A percentile compares a stretch with the other conserved stretches of the same genome.
Conservation (phyloP, 2,797 vertebrate species). For the Xyrichtys novacula region DNA sequence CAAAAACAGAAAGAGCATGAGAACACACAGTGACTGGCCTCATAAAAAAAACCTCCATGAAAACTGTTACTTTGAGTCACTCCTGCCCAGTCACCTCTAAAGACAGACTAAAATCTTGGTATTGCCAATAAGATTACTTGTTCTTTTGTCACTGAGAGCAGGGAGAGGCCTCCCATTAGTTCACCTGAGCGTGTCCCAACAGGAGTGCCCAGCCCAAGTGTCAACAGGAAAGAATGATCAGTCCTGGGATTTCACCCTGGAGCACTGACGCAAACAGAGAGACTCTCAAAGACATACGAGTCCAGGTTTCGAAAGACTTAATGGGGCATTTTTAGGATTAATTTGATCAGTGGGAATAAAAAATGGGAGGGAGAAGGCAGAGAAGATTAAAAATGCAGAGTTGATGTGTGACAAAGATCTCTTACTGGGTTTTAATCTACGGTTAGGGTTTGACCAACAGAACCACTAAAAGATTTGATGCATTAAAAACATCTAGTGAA, state of each 20-base stretch:
- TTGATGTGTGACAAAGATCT: slow-evolving; percentile 7
- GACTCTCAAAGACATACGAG: slow-evolving; percentile 30
- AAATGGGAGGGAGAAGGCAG: slow-evolving; percentile 5
- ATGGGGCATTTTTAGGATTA: slow-evolving; percentile 4
- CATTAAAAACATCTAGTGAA: slow-evolving; percentile 12
- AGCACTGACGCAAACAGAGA: slow-evolving; percentile 31
- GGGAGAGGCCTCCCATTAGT: slow-evolving; percentile 63
- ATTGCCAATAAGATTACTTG: slow-evolving; percentile 43
- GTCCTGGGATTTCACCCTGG: slow-evolving; percentile 69
- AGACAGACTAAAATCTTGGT: slow-evolving; percentile 45
- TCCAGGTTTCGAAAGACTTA: slow-evolving; percentile 41
- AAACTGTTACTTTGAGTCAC: slow-evolving; percentile 53
- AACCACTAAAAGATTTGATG: slow-evolving; percentile 32
- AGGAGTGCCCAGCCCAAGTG: slow-evolving; percentile 71
- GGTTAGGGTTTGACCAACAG: neutral
- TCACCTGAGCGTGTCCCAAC: slow-evolving; percentile 75
- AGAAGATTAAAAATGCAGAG: slow-evolving; percentile 1
- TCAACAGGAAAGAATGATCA: slow-evolving; percentile 74
- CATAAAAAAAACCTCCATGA: slow-evolving; percentile 26
- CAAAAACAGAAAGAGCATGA: slow-evolving; percentile 12
- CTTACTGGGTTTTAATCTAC: slow-evolving; percentile 19
- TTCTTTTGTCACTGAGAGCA: slow-evolving; percentile 69
- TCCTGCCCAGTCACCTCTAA: slow-evolving; percentile 15
- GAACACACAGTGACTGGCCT: slow-evolving; percentile 3
- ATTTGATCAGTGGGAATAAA: slow-evolving; percentile 3